Base-by-base conservation (phyloP, 2,888 invertebrate genomes). In the Toxonevra muliebris region DNA sequence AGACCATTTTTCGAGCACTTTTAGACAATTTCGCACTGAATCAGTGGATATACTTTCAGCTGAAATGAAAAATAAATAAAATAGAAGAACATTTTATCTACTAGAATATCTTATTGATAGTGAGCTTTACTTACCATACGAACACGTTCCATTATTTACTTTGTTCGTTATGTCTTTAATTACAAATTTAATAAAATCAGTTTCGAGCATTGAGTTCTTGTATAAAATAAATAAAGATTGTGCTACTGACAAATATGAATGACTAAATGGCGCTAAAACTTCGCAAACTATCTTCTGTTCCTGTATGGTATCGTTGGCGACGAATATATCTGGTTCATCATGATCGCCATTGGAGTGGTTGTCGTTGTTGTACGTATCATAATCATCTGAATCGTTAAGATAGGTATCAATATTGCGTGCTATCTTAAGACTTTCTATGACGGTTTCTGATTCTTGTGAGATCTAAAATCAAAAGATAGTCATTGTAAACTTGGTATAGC, bases 1-100 rank as follows among this genome's bases (percentile, higher is more conserved):
- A 73, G 91, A 91, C 92, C 94, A 93, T 76, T 92, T 92, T 73
- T 93, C 91, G 50, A 93, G 90, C 1, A 96, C 85, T 74, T 93
- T 92, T 41, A 95, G 84, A 63, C 94, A 93, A 85, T 95, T 96
- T 79, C 91, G 91, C 61, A 97, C 90, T 0, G 94, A 92, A 82
- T 96, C 96, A 10, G 93, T 90, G 9, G 94, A 93, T 61, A 95
- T 90, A 78, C 95, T 93, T 85, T 97, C 96, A 74, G 92, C 96
- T 96, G 85, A 3, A 86, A 85, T 41, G 4, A 62, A 17, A 30
- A 2, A 41, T 43, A 57, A 8, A 43, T 11, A 11, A 2, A 30
- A n/a, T 11, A 48, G 1, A 45, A 40, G 60, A 15, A 40, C 19
- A 11, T 50, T 15, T 41, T 45, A 73, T 7, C 3, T 30, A 30